Evolutionary conservation across 2,888 invertebrate genomes (phyloP), one percentile per base, ranked within the genome.

Genomic region (Orgyia antiqua): DNA sequence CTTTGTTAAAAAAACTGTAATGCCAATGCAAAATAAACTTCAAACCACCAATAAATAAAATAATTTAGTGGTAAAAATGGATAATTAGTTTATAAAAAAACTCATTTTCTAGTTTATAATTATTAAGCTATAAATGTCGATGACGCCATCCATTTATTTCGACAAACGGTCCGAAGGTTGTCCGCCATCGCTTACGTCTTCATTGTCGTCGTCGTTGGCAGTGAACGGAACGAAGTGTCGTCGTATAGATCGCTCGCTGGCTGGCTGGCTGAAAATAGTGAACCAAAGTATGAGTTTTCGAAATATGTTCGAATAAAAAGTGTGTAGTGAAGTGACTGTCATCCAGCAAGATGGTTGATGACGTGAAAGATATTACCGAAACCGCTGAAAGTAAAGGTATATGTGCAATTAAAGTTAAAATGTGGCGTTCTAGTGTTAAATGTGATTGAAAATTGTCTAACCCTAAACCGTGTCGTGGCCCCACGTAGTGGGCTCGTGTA

Each of bases 291-390:
- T 82, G 82, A 83, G 80, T 84, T 83, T 82, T 83, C 78, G 77
- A 83, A 80, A 84, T 80, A 84, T 84, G 83, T 80, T 82, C 76
- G 79, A 82, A 76, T 83, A 84, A 83, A 77, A 83, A 84, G 82
- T 84, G 84, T 68, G 68, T 70, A 76, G 80, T 82, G 78, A 13
- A 76, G 79, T 80, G 78, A 77, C 76, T 83, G 83, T 84, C 82
- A 83, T 77, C 76, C 66, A 76, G 82, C 86, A 86, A 86, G 74
- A 86, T 86, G 86, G 86, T 82, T 79, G 86, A 84, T 83, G 86
- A 86, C 78, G 84, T 80, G 82, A 79, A 72, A 77, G 75, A 84
- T 75, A 72, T 79, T 74, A 70, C 69, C 64, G 86, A 83, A 83
- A 80, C 79, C 76, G 82, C 83, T 75, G 86, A 86, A 77, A 80